A percentile compares a stretch with the other conserved stretches of the same genome.
phyloP scores from a whole-genome alignment of 2,797 vertebrate species.

The Loriculus beryllinus region DNA sequence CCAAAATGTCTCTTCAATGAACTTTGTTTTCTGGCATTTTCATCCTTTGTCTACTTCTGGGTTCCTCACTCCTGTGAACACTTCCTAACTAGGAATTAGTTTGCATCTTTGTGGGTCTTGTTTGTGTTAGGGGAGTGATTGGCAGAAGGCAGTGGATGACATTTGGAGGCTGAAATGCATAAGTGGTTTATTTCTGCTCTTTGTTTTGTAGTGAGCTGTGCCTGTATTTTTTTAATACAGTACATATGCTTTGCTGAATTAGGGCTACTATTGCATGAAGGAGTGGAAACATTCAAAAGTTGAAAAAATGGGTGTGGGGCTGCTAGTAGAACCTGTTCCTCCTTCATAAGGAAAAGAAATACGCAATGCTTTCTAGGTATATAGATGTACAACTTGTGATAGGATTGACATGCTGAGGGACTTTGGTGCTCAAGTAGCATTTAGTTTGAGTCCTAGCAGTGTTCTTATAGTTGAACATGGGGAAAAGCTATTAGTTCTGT shows the following conservation, averaged over 20 bases:
- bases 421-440: neutral
- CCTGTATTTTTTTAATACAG: neutral
- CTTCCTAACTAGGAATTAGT: conserved; percentile 57
- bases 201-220: neutral
- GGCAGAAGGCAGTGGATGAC: conserved; percentile 13
- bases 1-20: neutral
- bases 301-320: neutral
- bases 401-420: fast-evolving
- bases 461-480: neutral
- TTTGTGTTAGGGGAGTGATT: conserved; percentile 34
- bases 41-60: neutral
- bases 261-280: neutral
- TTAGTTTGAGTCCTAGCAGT: neutral
- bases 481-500: neutral
- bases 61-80: neutral
- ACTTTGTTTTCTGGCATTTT: neutral
- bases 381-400: neutral
- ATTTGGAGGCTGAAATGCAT: conserved; percentile 5
- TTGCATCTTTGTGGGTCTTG: neutral
- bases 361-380: neutral
- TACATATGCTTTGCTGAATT: neutral
- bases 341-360: neutral
- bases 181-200: conserved; percentile 28
- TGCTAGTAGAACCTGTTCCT: neutral
- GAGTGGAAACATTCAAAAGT: neutral